phyloP scores from a whole-genome alignment of 1,140 invertebrate species.

The Meloidogyne chitwoodi region DNA sequence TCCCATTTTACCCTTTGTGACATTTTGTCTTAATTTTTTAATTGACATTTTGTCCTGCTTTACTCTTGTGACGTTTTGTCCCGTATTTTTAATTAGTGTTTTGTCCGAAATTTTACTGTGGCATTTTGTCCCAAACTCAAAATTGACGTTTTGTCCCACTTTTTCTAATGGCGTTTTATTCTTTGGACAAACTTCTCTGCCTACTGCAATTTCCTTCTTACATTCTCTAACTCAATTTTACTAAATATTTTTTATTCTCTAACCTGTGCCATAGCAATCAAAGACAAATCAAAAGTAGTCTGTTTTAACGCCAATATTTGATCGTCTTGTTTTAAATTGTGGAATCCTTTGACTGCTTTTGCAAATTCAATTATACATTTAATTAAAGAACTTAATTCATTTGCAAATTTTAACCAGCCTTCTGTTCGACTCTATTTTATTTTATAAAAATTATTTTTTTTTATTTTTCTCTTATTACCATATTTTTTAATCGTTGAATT shows the following conservation, averaged over 20 bases:
- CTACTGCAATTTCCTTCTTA: too few relatives aligned
- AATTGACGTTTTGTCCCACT: neutral
- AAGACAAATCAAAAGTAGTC: conserved; percentile 35
- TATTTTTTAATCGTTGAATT: conserved; percentile 25
- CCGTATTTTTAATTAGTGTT: neutral
- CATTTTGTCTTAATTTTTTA: neutral
- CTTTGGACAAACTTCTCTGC: neutral
- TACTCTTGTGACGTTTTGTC: neutral
- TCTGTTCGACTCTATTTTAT: conserved; percentile 34
- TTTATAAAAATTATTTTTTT: neutral
- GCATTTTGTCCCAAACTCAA: too few relatives aligned
- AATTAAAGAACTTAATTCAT: conserved; percentile 45
- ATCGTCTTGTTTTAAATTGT: conserved; percentile 28
- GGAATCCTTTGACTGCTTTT: conserved; percentile 30
- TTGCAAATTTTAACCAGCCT: conserved; percentile 40
- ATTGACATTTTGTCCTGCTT: neutral
- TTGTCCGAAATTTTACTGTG: neutral
- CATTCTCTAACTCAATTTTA: too few relatives aligned
- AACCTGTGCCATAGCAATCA: conserved; percentile 33
- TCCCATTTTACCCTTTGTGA: neutral
- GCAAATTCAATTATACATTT: conserved; percentile 49
- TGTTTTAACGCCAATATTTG: conserved; percentile 40
- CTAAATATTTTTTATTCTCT: neutral
- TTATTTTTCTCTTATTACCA: neutral
- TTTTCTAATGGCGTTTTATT: neutral